Conservation (phyloP, 2,888 invertebrate genomes). For the Brachycybe producta region DNA sequence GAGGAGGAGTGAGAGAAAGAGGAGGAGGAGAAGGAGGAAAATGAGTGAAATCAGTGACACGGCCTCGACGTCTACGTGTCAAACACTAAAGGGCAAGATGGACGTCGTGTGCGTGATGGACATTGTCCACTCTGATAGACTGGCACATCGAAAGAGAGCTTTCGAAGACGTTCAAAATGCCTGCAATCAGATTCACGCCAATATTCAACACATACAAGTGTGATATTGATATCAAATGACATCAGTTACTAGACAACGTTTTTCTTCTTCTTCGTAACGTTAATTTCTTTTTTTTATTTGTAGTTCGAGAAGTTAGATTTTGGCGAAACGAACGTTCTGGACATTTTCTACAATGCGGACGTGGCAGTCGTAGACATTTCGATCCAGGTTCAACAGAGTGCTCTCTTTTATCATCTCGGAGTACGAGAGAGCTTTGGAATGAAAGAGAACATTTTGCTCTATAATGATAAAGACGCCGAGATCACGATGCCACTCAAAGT, state of each 20-base stretch:
- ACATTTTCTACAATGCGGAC: slow-evolving; percentile 96
- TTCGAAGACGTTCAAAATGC: slow-evolving; percentile 72
- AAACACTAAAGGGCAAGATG: slow-evolving; percentile 47
- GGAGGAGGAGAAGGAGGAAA: too few relatives aligned
- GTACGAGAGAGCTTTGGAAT: slow-evolving; percentile 95
- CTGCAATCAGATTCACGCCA: slow-evolving; percentile 62
- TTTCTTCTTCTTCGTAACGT: not conserved
- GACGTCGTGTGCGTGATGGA: slow-evolving; percentile 82
- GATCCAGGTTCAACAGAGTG: slow-evolving; percentile 77
- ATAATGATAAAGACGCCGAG: slow-evolving; percentile 68
- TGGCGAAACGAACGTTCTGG: slow-evolving; percentile 87
- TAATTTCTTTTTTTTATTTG: slow-evolving; percentile 28
- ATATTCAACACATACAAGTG: slow-evolving; percentile 71
- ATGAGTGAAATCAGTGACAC: slow-evolving; percentile 20
- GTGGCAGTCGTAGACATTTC: slow-evolving; percentile 92
- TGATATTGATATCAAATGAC: slow-evolving; percentile 17
- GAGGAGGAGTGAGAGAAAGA: too few relatives aligned
- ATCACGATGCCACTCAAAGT: slow-evolving; percentile 79
- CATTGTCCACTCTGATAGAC: slow-evolving; percentile 54
- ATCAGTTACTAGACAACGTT: not conserved
- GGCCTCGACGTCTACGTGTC: slow-evolving; percentile 11
- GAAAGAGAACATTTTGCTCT: slow-evolving; percentile 82
- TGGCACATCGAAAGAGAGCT: slow-evolving; percentile 62
- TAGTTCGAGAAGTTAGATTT: slow-evolving; percentile 95
- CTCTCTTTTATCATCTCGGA: slow-evolving; percentile 90